Evolutionary conservation across 2,113 vertebrate species (phyloP), one percentile per base, ranked within the genome.

Genomic region (Phaethon lepturus): DNA sequence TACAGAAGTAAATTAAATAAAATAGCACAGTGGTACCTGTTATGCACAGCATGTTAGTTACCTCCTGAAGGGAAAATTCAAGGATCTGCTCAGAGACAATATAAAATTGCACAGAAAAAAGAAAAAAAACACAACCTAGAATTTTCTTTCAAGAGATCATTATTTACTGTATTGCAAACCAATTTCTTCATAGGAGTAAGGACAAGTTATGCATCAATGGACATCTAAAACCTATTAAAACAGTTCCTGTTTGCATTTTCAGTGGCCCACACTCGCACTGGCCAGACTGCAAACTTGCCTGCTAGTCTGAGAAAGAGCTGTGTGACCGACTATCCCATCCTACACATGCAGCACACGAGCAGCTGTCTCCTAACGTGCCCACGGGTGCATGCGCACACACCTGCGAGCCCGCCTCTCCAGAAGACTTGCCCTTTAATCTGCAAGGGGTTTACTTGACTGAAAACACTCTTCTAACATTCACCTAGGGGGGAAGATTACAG

Each of bases 1-100:
- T 96, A 91, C 50, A 93, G 84, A 96, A 93, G 86, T 63, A 96
- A 96, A 93, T 66, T 74, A 80, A 90, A 74, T 79, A 66, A 88
- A 92, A 88, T 9, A 55, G 64, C 88, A 91, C 76, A 35, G 59
- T 90, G 78, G 44, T 58, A 67, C 81, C 77, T 78, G 85, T 76
- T 78, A 81, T 59, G 74, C 93, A 92, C n/a, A 95, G 82, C 84
- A 88, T 49, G 12, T 3, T 69, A 79, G 72, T 38, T 93, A 74
- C 35, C 66, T 93, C 72, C 81, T 75, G 76, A 53, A 86, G 71
- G 52, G 80, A 93, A 96, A 88, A 64, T 49, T 62, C 38, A 78
- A 86, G 68, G 19, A 24, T 73, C 68, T 95, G 45, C 55, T 77
- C 29, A 86, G 74, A 88, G 47, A 74, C 71, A 47, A 63, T 16